phyloP scores from a whole-genome alignment of 2,888 invertebrate genomes.

The Agrotis clavis region DNA sequence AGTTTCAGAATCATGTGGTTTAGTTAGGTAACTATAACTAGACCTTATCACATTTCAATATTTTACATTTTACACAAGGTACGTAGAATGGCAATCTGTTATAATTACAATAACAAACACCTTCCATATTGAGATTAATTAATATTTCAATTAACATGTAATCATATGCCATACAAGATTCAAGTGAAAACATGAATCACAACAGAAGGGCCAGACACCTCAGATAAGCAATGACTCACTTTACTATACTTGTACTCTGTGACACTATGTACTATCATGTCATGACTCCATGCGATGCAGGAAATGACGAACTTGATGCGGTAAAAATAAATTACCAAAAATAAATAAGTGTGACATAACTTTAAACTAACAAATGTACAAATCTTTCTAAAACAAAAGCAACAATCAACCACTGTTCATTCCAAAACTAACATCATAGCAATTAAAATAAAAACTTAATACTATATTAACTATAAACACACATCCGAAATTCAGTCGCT shows the following conservation, averaged over 20 bases:
- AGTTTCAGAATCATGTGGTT: conserved; percentile 58
- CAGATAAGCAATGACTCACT: conserved; percentile 59
- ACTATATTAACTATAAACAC: conserved; percentile 76
- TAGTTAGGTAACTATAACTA: conserved; percentile 56
- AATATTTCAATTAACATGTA: conserved; percentile 47
- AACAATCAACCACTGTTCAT: conserved; percentile 76
- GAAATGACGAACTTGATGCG: conserved; percentile 57
- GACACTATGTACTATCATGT: conserved; percentile 14
- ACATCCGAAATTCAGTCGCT: conserved; percentile 70
- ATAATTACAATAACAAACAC: conserved; percentile 55
- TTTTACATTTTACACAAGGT: conserved; percentile 58
- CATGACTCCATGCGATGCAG: conserved; percentile 47
- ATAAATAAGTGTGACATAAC: conserved; percentile 65
- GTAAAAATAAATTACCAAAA: conserved; percentile 69
- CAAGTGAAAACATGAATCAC: conserved; percentile 48
- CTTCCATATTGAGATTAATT: conserved; percentile 55
- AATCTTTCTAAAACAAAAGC: conserved; percentile 87
- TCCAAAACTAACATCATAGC: conserved; percentile 66
- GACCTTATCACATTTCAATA: conserved; percentile 60
- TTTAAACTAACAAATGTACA: conserved; percentile 80
- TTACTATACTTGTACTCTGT: conserved; percentile 32
- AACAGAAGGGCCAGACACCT: conserved; percentile 33
- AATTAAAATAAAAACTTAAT: conserved; percentile 84
- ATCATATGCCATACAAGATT: conserved; percentile 52
- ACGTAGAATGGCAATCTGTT: conserved; percentile 47